These are phyloP conservation scores for Hyposmocoma kahamanoa DNA, from an alignment of 1,140 invertebrate genomes.

Conservation along the genomic window DNA sequence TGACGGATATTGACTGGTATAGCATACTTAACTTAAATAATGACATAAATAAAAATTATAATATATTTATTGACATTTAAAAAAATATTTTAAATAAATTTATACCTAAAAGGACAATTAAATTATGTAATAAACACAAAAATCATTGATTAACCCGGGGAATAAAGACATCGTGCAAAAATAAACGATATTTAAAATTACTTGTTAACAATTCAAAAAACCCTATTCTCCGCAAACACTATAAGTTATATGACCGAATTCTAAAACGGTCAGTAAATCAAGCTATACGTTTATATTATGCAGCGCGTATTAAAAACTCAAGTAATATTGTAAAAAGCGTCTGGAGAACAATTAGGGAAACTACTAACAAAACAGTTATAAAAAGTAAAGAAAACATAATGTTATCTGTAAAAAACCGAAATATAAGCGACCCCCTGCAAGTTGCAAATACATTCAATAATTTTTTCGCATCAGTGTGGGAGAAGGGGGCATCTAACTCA, in stretches of 20 bases:
- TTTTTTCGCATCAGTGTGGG: not conserved
- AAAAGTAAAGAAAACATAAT: not conserved
- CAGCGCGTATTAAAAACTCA: not conserved
- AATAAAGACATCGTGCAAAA: not conserved
- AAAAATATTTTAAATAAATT: not conserved
- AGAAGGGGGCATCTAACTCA: not conserved
- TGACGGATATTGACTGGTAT: not conserved
- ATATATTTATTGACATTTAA: not conserved
- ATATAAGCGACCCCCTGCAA: not conserved
- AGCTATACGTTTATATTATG: not conserved
- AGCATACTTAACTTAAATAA: not conserved
- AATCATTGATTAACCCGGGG: not conserved
- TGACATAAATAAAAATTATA: not conserved
- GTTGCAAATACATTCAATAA: not conserved
- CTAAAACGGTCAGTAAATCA: not conserved
- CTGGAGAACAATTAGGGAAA: not conserved
- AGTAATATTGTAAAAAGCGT: not conserved
- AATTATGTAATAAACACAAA: not conserved
- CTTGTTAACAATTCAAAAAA: not conserved
- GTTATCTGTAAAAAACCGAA: not conserved
- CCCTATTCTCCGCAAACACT: not conserved
- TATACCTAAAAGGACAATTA: not conserved
- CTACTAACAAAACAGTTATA: not conserved
- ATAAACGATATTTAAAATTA: not conserved
- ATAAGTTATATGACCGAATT: not conserved